phyloP scores from a whole-genome alignment of 2,113 vertebrate genomes.

The Syrmaticus mikado region DNA sequence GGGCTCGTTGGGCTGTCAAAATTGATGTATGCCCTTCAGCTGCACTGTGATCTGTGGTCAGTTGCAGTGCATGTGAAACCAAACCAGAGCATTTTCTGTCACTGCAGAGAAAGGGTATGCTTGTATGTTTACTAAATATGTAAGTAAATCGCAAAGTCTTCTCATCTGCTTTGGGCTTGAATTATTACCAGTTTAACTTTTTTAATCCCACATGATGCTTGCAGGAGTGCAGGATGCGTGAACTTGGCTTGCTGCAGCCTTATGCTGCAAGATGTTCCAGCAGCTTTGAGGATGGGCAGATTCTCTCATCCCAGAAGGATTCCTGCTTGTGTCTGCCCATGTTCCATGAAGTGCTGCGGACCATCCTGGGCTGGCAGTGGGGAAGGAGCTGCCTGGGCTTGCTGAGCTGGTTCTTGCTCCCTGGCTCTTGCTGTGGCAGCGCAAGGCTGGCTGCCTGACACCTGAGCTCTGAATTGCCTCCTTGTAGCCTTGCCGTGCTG shows the following conservation, averaged over 20 bases:
- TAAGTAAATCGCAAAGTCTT: neutral
- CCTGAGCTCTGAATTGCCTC: rapidly evolving
- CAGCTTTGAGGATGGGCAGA: neutral
- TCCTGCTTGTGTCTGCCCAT: neutral
- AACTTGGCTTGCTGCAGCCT: conserved; percentile 13
- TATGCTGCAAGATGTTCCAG: conserved; percentile 42
- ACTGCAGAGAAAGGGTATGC: neutral
- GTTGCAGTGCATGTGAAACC: rapidly evolving
- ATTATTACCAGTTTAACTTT: conserved; percentile 6
- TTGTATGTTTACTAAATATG: neutral
- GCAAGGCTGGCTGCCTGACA: neutral
- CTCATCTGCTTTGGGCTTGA: conserved; percentile 22
- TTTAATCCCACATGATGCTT: neutral
- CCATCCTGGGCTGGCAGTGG: neutral
- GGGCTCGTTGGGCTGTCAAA: neutral
- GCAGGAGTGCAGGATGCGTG: conserved; percentile 30
- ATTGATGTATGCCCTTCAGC: neutral
- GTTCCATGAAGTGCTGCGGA: neutral
- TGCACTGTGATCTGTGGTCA: neutral
- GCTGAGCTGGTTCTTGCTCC: neutral
- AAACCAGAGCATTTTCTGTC: neutral
- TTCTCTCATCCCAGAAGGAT: neutral
- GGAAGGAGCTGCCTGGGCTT: neutral
- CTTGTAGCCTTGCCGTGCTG: neutral
- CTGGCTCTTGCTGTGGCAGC: neutral